phyloP scores from a whole-genome alignment of 2,797 vertebrate genomes.

The Ispidina lecontei region DNA sequence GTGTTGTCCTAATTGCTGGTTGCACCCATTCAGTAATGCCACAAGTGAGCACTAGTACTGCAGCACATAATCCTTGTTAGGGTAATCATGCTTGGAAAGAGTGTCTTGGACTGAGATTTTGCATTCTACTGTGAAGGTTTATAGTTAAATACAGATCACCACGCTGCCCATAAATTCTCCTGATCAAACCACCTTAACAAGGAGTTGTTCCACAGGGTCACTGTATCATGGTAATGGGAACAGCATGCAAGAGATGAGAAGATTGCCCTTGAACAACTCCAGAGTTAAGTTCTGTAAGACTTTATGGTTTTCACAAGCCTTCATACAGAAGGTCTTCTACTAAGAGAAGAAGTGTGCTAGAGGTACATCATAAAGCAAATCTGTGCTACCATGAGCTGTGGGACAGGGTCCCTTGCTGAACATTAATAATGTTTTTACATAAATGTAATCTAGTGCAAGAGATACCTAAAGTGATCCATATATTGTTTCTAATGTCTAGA shows the following conservation, averaged over 20 bases:
- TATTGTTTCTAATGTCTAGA: background rate
- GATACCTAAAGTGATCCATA: background rate
- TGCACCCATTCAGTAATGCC: background rate
- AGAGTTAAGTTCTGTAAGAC: background rate
- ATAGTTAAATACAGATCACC: background rate
- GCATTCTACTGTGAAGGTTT: background rate
- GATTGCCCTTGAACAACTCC: background rate
- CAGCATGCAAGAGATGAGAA: background rate
- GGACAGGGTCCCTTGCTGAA: background rate
- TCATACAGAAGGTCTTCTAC: background rate
- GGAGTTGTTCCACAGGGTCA: background rate
- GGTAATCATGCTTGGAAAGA: background rate
- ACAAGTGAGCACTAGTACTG: background rate
- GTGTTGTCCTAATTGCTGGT: background rate
- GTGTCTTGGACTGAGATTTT: background rate
- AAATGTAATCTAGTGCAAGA: background rate
- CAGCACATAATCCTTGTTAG: background rate
- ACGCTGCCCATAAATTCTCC: background rate
- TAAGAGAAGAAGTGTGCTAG: background rate
- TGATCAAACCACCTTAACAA: background rate
- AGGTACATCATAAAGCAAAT: background rate
- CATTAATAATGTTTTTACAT: background rate
- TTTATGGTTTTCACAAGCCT: background rate
- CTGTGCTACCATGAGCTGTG: background rate
- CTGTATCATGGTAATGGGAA: background rate